These are phyloP conservation scores for Xestia rhomboidea DNA, from an alignment of 2,888 invertebrate genomes.

Conservation along the genomic window DNA sequence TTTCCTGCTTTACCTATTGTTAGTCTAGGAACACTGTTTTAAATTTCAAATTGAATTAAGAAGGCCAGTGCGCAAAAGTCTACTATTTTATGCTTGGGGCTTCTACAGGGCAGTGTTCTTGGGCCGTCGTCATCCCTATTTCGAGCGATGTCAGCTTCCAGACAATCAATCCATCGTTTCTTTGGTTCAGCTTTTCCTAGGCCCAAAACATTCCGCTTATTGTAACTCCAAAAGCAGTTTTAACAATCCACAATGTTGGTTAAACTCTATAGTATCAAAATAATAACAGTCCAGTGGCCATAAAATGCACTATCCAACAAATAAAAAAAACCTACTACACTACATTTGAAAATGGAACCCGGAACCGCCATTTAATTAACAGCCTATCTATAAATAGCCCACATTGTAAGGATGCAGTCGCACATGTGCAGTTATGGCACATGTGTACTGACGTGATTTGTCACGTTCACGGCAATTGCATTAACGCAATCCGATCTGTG, in stretches of 20 bases:
- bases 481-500: slow-evolving; percentile 35
- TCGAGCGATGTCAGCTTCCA: not conserved
- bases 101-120: slow-evolving; percentile 17
- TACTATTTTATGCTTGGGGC: not conserved
- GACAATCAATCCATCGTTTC: not conserved
- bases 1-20: slow-evolving; percentile 9
- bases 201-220: not conserved
- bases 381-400: slow-evolving; percentile 35
- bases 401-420: slow-evolving; percentile 43
- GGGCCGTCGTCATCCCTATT: not conserved
- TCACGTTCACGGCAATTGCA: slow-evolving; percentile 56
- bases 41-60: not conserved
- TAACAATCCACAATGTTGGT: not conserved
- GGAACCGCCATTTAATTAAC: slow-evolving; percentile 13
- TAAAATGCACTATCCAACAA: not conserved
- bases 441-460: slow-evolving; percentile 42
- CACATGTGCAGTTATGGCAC: not conserved
- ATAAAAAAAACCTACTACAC: not conserved
- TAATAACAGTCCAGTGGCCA: not conserved
- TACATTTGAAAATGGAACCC: not conserved
- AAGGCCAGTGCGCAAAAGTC: not conserved
- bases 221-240: not conserved
- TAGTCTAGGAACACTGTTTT: not conserved
- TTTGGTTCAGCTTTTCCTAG: not conserved
- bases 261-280: not conserved